Percentiles rank a stretch among this genome's conserved stretches.
Conservation (phyloP, 1,140 invertebrate species). For the Elysia chlorotica region DNA sequence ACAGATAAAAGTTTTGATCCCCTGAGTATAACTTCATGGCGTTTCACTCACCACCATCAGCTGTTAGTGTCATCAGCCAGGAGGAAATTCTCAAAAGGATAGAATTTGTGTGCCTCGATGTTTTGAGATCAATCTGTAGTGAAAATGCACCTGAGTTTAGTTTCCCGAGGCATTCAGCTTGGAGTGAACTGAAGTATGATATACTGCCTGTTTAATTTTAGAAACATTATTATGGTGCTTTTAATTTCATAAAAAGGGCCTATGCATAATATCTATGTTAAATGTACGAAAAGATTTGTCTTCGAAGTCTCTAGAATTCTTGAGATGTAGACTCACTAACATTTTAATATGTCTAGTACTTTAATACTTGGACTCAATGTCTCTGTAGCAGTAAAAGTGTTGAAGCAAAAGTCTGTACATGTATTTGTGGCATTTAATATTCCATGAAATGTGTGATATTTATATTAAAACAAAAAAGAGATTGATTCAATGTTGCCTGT, state of each 20-base stretch:
- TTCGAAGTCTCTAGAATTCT: too few relatives aligned
- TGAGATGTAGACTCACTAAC: too few relatives aligned
- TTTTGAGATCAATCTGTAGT: slow-evolving; percentile 14
- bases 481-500: too few relatives aligned
- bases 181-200: not conserved
- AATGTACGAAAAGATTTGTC: too few relatives aligned
- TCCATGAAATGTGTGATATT: not conserved
- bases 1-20: too few relatives aligned
- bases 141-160: slow-evolving; percentile 18
- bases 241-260: not conserved
- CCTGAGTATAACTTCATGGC: too few relatives aligned
- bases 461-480: too few relatives aligned
- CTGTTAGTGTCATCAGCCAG: too few relatives aligned
- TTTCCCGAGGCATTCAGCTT: slow-evolving; percentile 10
- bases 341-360: too few relatives aligned
- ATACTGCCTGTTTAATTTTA: not conserved
- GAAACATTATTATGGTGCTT: not conserved
- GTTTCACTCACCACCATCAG: too few relatives aligned
- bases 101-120: slow-evolving; percentile 11
- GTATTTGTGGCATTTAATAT: not conserved
- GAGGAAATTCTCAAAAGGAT: slow-evolving; percentile 20
- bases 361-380: not conserved
- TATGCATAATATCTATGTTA: not conserved
- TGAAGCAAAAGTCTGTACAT: not conserved
- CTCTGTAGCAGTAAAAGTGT: not conserved